phyloP scores from a whole-genome alignment of 2,113 vertebrate genomes.

The pig (Sus scrofa) region T2T-Sscrofa CM000826.6:136705501-136706000 shows the following conservation, averaged over 20 bases:
- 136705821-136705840: not conserved
- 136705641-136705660: not conserved
- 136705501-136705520: not conserved
- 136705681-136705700: not conserved
- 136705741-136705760: no score
- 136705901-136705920: not conserved
- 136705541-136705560: not conserved
- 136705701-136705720: not conserved
- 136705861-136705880: accelerated
- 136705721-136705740: not conserved
- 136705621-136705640: not conserved
- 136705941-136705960: accelerated
- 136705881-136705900: not conserved
- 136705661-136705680: not conserved
- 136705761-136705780: not conserved
- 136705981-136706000: not conserved
- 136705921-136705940: no score
- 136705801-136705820: not conserved
- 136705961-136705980: not conserved
- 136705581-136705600: not conserved
- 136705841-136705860: not conserved
- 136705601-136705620: not conserved
- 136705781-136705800: not conserved
- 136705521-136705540: not conserved
- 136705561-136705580: not conserved